Evolutionary conservation across 2,113 vertebrate genomes (phyloP).

Genomic region (Elephantulus edwardii): DNA sequence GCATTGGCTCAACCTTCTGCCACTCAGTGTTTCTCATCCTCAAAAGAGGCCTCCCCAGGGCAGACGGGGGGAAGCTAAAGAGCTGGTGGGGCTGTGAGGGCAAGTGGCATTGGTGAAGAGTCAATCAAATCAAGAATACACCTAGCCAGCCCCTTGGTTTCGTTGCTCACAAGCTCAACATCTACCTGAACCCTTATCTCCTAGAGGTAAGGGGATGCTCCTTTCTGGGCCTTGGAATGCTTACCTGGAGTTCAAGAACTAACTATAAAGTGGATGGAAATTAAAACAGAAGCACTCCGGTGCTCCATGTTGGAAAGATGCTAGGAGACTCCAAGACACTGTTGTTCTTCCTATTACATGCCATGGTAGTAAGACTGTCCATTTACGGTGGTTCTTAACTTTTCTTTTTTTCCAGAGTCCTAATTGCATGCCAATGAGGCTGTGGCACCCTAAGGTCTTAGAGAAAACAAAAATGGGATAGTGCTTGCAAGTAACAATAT

Average conservation of each 20-base stretch:
- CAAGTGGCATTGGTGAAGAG: neutral
- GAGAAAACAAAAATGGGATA: neutral
- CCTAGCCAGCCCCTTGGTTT: neutral
- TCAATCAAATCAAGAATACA: neutral
- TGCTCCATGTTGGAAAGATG: neutral
- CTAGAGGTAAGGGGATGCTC: neutral
- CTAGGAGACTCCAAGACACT: neutral
- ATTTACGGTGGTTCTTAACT: neutral
- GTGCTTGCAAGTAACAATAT: slow-evolving; percentile 3
- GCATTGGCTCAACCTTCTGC: neutral
- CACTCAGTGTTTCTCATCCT: neutral
- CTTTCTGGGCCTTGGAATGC: neutral
- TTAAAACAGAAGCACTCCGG: neutral
- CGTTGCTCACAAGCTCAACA: neutral
- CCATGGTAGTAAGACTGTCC: neutral
- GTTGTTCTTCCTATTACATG: neutral
- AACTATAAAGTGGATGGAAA: neutral
- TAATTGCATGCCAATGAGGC: neutral
- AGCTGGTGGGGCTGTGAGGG: neutral
- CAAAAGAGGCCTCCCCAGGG: neutral
- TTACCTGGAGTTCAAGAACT: neutral
- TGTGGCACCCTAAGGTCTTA: neutral
- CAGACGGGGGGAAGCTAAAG: neutral
- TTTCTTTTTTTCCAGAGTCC: neutral
- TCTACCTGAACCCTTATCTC: neutral